Base-by-base conservation (phyloP, 2,797 vertebrate genomes). In the Thripadectes ignobilis region DNA sequence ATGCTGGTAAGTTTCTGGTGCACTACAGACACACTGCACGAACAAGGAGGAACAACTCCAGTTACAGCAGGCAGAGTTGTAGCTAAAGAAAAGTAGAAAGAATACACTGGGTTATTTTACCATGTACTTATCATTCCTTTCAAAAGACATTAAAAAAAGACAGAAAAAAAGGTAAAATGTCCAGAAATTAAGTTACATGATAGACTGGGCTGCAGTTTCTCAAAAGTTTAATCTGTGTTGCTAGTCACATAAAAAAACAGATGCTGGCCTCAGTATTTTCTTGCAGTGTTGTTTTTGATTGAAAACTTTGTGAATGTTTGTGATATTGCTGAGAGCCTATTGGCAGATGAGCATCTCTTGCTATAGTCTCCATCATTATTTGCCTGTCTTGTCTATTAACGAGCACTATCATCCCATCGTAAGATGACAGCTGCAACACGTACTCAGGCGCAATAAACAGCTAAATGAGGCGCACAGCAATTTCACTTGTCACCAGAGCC, bases 401-500 rank as follows among this genome's bases (percentile, higher is more conserved):
- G 96, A 98, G 98, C 98, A 98, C 98, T 98, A 98, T 98, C 98
- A 98, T 98, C 97, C 98, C 98, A 97, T 98, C 98, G 97, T 97
- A 97, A 97, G 97, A 98, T 98, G 98, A 98, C 98, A 98, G 98
- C 98, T 98, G 98, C 98, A 98, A 98, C 98, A 98, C 98, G 98
- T 98, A 98, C 98, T 98, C 98, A 97, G 97, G 98, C 97, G 97
- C 98, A 98, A 98, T 98, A 98, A 98, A 98, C 98, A 98, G 98
- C 98, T 98, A 98, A 98, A 98, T 98, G 98, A 98, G 98, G 98
- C 98, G 97, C 98, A 98, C 98, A 98, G 98, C 98, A 98, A 98
- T 98, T 98, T 98, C 98, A 97, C 98, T 98, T 98, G 98, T 98
- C 98, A 98, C 98, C 98, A 98, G 98, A 98, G 98, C 98, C 98